A percentile compares a stretch with the other conserved stretches of the same genome.
Evolutionary conservation across 2,888 invertebrate species (phyloP).

Genomic region (Thyatira batis): DNA sequence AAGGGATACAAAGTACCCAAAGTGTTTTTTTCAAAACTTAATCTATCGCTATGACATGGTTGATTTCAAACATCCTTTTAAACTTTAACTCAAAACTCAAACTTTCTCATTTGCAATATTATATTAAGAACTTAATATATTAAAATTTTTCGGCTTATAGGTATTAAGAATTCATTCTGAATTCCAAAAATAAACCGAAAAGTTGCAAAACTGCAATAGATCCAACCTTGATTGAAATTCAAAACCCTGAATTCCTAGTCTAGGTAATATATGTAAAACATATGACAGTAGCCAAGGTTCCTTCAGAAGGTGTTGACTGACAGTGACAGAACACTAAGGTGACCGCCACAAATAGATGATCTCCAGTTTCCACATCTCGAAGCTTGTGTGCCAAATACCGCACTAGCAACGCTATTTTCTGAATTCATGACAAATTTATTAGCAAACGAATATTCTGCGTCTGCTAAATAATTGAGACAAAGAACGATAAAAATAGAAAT

Average conservation of each 20-base stretch:
- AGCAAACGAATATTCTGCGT: background rate
- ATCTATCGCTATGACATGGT: no score
- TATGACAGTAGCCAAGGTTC: background rate
- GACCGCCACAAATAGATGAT: constrained; percentile 45
- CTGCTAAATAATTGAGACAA: background rate
- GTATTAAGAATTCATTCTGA: no score
- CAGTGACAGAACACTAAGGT: constrained; percentile 23
- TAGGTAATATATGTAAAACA: background rate
- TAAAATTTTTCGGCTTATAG: no score
- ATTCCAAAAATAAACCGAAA: no score
- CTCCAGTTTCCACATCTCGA: constrained; percentile 53
- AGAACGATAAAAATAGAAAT: no score
- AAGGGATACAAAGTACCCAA: no score
- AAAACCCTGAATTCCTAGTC: background rate
- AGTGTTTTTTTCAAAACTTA: no score
- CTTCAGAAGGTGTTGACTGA: background rate
- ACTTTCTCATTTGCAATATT: no score
- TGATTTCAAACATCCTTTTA: no score
- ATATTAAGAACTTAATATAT: no score
- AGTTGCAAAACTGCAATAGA: no score
- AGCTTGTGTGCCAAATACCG: constrained; percentile 55
- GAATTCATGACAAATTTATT: constrained; percentile 27
- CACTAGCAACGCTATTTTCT: constrained; percentile 21
- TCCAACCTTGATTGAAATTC: background rate
- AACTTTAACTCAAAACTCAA: no score